Evolutionary conservation across 2,888 invertebrate species (phyloP), one percentile per base, ranked within the genome.

Genomic region (Dryocosmus kuriphilus): DNA sequence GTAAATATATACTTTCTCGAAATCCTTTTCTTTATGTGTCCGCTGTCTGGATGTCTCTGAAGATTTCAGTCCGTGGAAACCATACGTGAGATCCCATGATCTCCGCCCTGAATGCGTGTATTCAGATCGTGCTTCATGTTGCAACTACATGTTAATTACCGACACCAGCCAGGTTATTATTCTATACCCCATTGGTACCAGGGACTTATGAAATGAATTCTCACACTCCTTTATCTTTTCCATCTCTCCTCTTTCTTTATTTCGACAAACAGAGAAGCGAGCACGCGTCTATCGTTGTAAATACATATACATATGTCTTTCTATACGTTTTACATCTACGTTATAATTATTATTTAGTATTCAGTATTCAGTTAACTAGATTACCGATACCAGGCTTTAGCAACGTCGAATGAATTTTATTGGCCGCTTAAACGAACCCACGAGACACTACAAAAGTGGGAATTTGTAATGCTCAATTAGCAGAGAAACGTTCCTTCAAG

Each of bases 171-270:
- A 84, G 81, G 81, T 87, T 86, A 87, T 87, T 88, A 87, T 88
- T 87, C 85, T 73, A 80, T 82, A 84, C 82, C 78, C 75, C 78
- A 57, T 80, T 61, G 75, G 79, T 85, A 86, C 85, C 84, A 84
- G 80, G 84, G 85, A 76, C 85, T 90, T 91, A 86, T 86, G 89
- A 91, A 91, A 91, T 90, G 79, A 89, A 88, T 90, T 91, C 90
- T 89, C 91, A 91, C 90, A 90, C 87, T 82, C 76, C 65, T 63
- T 86, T 87, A 84, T 87, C 84, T 80, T 84, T 32, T 81, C 75
- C 79, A 86, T 87, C 84, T 85, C 80, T 75, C 82, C 51, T 71
- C 51, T 27, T 71, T 88, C 83, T 89, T 89, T 89, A 88, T 89
- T 89, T 88, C 85, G 79, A 81, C 84, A 82, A 80, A 81, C 84